Evolutionary conservation across 2,888 invertebrate species (phyloP).

Genomic region (Chrysolina oricalcia): DNA sequence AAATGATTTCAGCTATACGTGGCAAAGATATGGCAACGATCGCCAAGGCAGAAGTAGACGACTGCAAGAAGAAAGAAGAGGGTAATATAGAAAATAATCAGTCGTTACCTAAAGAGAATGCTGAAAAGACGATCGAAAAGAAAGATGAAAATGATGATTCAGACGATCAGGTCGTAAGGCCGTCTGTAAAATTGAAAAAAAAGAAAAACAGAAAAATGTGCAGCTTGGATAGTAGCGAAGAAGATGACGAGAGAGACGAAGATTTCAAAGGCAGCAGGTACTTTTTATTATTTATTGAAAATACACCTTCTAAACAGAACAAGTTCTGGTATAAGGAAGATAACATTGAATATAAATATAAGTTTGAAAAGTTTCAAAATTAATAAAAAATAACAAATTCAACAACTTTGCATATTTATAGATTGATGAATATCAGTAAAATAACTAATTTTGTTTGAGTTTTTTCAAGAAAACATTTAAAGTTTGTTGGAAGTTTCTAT

Average conservation of each 20-base stretch:
- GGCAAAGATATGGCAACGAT: conserved; percentile 96
- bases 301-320: too few species aligned
- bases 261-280: conserved; percentile 90
- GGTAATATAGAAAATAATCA: conserved; percentile 43
- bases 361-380: too few species aligned
- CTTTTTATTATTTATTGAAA: too few species aligned
- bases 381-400: too few species aligned
- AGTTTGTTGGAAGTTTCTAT: too few species aligned
- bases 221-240: conserved; percentile 78
- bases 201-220: conserved; percentile 86
- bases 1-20: conserved; percentile 70
- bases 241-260: conserved; percentile 89
- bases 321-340: too few species aligned
- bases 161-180: conserved; percentile 50
- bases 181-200: conserved; percentile 70
- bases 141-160: conserved; percentile 56
- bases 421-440: too few species aligned
- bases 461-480: too few species aligned
- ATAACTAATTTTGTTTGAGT: too few species aligned
- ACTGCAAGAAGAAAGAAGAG: conserved; percentile 55
- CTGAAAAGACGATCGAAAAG: conserved; percentile 61
- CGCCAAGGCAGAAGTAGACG: conserved; percentile 81
- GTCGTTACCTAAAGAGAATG: conserved; percentile 62
- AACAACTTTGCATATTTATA: too few species aligned
- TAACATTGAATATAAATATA: too few species aligned